These are phyloP conservation scores for Ochotona curzoniae DNA, from an alignment of 2,113 vertebrate genomes.

Conservation along the genomic window DNA sequence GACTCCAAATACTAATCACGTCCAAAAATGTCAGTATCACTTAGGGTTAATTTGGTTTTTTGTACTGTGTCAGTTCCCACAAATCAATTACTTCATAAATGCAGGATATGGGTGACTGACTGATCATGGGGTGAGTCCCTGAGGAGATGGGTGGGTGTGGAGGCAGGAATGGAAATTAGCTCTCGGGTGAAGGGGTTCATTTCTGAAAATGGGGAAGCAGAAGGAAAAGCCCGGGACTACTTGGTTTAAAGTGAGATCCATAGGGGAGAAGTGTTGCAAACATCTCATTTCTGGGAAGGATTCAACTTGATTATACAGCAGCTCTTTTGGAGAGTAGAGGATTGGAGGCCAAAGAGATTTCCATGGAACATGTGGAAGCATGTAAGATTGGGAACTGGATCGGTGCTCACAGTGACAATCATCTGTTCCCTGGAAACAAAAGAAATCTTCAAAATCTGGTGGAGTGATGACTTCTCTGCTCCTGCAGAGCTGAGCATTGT, in stretches of 20 bases:
- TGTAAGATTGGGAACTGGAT: not conserved
- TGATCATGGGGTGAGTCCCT: not conserved
- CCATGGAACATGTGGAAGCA: not conserved
- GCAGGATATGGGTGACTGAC: not conserved
- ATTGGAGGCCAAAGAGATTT: not conserved
- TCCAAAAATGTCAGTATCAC: too few species aligned
- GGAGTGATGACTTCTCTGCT: not conserved
- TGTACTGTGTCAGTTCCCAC: too few species aligned
- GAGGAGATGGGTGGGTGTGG: not conserved
- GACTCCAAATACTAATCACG: too few species aligned
- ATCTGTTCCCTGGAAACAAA: not conserved
- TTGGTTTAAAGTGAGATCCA: not conserved
- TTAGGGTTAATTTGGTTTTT: too few species aligned
- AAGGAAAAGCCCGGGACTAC: not conserved
- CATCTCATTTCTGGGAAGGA: constrained; percentile 26
- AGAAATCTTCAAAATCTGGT: not conserved
- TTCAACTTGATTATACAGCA: constrained; percentile 16
- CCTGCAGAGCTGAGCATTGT: not conserved
- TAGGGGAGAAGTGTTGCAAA: not conserved
- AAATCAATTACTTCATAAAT: not conserved
- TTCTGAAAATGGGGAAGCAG: not conserved
- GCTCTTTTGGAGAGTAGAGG: not conserved
- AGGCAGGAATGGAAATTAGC: constrained; percentile 1
- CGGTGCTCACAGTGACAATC: not conserved
- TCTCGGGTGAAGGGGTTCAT: not conserved